These are phyloP conservation scores for Rotaria macrura DNA, from an alignment of 2,888 invertebrate genomes.

Conservation along the genomic window DNA sequence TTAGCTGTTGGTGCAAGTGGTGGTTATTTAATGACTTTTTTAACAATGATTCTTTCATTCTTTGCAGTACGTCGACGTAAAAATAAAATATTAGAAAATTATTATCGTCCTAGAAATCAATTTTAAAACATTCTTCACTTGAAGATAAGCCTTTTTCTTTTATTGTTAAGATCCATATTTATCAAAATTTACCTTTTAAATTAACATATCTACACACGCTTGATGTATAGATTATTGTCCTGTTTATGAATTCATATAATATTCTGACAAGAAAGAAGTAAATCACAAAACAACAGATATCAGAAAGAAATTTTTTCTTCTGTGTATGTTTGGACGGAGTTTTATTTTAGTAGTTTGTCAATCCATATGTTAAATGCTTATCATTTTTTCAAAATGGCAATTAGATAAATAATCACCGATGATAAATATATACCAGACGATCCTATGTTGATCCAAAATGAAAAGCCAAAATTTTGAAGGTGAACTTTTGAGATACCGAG, in stretches of 20 bases:
- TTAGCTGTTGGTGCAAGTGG: background rate
- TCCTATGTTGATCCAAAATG: background rate
- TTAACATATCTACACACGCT: background rate
- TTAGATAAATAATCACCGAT: background rate
- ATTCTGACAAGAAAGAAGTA: background rate
- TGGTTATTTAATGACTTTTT: background rate
- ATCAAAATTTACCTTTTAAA: background rate
- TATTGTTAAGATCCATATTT: background rate
- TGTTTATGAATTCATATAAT: no score
- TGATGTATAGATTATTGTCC: no score
- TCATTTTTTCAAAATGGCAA: background rate
- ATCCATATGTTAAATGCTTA: background rate
- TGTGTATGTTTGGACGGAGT: background rate
- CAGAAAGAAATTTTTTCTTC: background rate
- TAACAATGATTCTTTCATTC: background rate
- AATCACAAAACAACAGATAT: no score
- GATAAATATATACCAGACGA: background rate
- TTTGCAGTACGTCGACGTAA: background rate
- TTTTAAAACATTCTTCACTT: background rate
- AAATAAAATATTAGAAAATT: background rate
- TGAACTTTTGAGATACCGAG: background rate
- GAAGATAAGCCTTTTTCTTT: background rate
- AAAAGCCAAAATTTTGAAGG: background rate
- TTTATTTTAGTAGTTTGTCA: background rate
- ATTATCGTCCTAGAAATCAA: background rate